A percentile compares a stretch with the other conserved stretches of the same genome.
Evolutionary conservation across 2,888 invertebrate species (phyloP).

Genomic region (Strigamia maritima): DNA sequence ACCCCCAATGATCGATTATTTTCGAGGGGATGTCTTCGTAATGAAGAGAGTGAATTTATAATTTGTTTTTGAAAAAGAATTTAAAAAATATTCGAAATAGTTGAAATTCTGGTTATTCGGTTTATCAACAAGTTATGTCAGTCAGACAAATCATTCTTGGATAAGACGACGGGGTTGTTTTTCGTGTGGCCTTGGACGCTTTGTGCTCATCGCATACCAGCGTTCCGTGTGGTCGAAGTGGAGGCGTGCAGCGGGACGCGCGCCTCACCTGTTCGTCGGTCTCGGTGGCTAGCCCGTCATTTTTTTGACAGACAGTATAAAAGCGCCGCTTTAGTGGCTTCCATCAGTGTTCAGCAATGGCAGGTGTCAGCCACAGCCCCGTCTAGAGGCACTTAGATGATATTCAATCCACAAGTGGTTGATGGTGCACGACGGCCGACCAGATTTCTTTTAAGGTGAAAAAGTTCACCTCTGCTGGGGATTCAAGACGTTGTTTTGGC

Average conservation of each 20-base stretch:
- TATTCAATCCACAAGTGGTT: conserved; percentile 17
- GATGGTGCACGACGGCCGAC: background rate
- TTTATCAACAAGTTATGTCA: background rate
- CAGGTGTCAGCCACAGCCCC: conserved; percentile 25
- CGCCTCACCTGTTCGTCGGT: conserved; percentile 17
- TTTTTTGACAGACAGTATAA: conserved; percentile 28
- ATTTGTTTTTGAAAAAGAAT: background rate
- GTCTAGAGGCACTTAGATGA: background rate
- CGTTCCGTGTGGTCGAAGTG: conserved; percentile 23
- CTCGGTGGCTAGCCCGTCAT: conserved; percentile 19
- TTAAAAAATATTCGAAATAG: background rate
- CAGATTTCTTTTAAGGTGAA: conserved; percentile 7
- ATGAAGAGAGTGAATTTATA: background rate
- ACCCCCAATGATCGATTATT: conserved; percentile 12
- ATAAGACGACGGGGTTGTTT: background rate
- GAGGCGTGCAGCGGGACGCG: conserved; percentile 21
- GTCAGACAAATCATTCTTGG: background rate
- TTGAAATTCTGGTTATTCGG: background rate
- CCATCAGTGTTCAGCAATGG: background rate
- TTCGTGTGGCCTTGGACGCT: background rate
- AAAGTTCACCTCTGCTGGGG: conserved; percentile 18
- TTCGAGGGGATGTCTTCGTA: background rate
- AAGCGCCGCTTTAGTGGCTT: conserved; percentile 26
- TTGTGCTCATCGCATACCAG: background rate
- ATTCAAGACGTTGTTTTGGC: conserved; percentile 10